phyloP scores from a whole-genome alignment of 2,113 vertebrate species.

The Bujurquina vittata region DNA sequence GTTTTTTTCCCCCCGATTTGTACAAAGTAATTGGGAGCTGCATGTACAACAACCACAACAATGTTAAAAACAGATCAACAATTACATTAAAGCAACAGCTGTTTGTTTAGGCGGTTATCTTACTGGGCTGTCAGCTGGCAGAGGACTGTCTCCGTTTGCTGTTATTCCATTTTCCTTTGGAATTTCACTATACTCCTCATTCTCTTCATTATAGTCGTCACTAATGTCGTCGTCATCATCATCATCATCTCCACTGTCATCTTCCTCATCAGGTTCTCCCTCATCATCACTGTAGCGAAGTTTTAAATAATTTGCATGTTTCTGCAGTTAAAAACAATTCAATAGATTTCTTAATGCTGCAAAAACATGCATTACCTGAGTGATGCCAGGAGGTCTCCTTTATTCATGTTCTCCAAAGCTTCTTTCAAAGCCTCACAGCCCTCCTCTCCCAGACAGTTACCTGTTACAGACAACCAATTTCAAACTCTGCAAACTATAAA shows the following conservation, averaged over 20 bases:
- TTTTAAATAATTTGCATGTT: background rate
- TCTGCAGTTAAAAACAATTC: background rate
- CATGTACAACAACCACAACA: background rate
- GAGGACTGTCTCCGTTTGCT: constrained; percentile 56
- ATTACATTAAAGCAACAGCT: background rate
- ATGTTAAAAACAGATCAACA: background rate
- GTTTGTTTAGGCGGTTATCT: background rate
- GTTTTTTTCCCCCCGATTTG: background rate
- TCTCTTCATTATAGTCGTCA: constrained; percentile 40
- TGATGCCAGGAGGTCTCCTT: constrained; percentile 86
- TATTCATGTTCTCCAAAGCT: constrained; percentile 84
- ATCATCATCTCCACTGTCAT: constrained; percentile 10
- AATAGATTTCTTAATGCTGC: background rate
- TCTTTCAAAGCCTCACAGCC: constrained; percentile 91
- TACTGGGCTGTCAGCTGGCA: constrained; percentile 50
- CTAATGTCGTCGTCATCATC: constrained; percentile 6
- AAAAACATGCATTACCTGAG: constrained; percentile 80
- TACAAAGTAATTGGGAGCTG: background rate
- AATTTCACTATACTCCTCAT: background rate
- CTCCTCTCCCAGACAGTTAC: constrained; percentile 90
- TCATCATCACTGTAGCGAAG: constrained; percentile 75
- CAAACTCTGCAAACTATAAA: background rate
- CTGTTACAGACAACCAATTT: constrained; percentile 67
- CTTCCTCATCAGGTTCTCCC: constrained; percentile 69
- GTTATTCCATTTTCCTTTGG: constrained; percentile 53